phyloP scores from a whole-genome alignment of 2,113 vertebrate species.

The Sula dactylatra region DNA sequence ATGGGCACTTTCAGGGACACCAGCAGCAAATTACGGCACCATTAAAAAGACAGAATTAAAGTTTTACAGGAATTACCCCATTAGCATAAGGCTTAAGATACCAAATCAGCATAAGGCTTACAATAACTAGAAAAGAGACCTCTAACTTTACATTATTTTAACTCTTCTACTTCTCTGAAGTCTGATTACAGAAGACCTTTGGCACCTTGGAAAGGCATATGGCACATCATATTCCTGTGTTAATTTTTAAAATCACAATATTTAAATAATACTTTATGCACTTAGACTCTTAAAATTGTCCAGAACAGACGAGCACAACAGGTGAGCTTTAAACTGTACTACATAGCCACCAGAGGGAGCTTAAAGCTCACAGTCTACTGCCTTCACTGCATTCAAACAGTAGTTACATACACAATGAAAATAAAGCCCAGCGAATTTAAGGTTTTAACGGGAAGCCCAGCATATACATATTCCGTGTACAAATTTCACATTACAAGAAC shows the following conservation, averaged over 20 bases:
- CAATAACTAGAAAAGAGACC: not conserved
- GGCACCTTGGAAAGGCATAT: not conserved
- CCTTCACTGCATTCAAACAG: not conserved
- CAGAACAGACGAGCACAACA: not conserved
- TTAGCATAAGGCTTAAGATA: not conserved
- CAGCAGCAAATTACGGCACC: not conserved
- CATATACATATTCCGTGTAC: not conserved
- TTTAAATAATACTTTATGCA: not conserved
- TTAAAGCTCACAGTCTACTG: not conserved
- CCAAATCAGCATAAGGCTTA: not conserved
- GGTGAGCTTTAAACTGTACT: not conserved
- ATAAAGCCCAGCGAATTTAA: not conserved
- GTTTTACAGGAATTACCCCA: not conserved
- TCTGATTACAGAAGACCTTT: not conserved
- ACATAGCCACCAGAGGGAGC: slow-evolving; percentile 14
- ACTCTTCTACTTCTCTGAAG: not conserved
- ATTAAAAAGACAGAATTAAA: not conserved
- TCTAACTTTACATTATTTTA: not conserved
- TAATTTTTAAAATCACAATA: not conserved
- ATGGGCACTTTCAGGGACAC: not conserved
- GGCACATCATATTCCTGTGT: not conserved
- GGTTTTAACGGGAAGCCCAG: not conserved
- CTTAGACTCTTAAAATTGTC: not conserved
- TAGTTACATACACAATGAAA: rapidly evolving
- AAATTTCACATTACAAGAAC: not conserved